Evolutionary conservation across 2,113 vertebrate genomes (phyloP), one percentile per base, ranked within the genome.

Genomic region (Gopherus flavomarginatus): DNA sequence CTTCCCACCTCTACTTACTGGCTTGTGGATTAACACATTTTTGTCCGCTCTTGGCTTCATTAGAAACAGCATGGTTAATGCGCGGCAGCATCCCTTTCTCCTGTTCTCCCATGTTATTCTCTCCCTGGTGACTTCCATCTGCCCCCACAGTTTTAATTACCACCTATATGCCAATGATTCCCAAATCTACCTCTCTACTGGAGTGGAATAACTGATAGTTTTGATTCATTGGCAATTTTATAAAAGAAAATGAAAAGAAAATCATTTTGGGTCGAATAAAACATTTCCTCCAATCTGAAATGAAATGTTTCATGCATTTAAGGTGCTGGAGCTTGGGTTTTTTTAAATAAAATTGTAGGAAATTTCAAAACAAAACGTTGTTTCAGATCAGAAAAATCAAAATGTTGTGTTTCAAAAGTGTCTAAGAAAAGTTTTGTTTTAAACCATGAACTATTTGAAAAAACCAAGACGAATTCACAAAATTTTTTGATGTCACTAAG

Each of bases 11-110:
- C 17, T 90, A 13, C 72, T 69, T 72, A 42, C 69, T 72, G n/a
- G n/a, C 95, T 81, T 81, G 44, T 78, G 65, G 57, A 85, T 95
- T 92, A 92, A 85, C 85, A 49, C 90, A 89, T 13, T 92, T 87
- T 44, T 88, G 16, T 47, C 90, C 88, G 13, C 59, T 62, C 69
- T 44, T 75, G 87, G 3, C 52, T 16, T 2, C 59, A 85, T 21
- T 78, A 42, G 42, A 13, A n/a, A 78, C 42, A 44, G 42, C 24
- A 26, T 8, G 22, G 91, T 87, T 26, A 42, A 80, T 59, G 8
- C 77, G 3, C 11, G 35, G n/a, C 69, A 12, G 2, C 4, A 1
- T 1, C 13, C 80, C 29, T 83, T 62, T 29, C 89, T 29, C 49
- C 42, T 72, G 38, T 88, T 1, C 38, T 2, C 5, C 2, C 26